phyloP scores from a whole-genome alignment of 2,888 invertebrate genomes.

The Electrophaes corylata region DNA sequence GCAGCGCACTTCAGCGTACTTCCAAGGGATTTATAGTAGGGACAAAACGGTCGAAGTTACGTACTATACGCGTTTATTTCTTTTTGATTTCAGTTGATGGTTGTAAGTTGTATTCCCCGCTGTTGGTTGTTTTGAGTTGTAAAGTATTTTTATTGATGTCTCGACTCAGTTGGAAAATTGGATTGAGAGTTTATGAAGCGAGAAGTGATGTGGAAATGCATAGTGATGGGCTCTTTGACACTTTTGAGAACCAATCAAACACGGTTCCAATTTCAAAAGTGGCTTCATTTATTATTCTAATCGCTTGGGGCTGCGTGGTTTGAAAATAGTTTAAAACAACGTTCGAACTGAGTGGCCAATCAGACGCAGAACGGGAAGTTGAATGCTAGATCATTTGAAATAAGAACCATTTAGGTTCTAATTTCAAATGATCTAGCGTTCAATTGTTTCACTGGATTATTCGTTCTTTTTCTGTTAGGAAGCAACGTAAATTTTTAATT shows the following conservation, averaged over 20 bases:
- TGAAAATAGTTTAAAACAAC: too few species aligned
- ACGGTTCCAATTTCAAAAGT: conserved; percentile 5
- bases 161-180: conserved; percentile 12
- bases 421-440: too few species aligned
- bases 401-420: too few species aligned
- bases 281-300: not conserved
- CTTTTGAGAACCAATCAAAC: not conserved
- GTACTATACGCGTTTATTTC: conserved; percentile 44
- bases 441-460: too few species aligned
- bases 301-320: too few species aligned
- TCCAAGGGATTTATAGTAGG: conserved; percentile 46
- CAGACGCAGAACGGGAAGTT: too few species aligned
- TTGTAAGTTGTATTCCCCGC: conserved; percentile 6
- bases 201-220: conserved; percentile 8
- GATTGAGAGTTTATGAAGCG: conserved; percentile 4
- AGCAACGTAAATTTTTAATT: too few species aligned
- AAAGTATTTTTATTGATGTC: conserved; percentile 32
- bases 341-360: too few species aligned
- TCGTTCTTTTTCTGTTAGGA: too few species aligned
- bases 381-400: too few species aligned
- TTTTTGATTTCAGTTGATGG: conserved; percentile 38
- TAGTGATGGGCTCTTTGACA: conserved; percentile 7
- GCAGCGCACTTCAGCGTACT: conserved; percentile 30
- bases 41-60: conserved; percentile 43
- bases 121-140: conserved; percentile 28